Base-by-base conservation (phyloP, 2,888 invertebrate genomes). In the Monoplex corrugatus region DNA sequence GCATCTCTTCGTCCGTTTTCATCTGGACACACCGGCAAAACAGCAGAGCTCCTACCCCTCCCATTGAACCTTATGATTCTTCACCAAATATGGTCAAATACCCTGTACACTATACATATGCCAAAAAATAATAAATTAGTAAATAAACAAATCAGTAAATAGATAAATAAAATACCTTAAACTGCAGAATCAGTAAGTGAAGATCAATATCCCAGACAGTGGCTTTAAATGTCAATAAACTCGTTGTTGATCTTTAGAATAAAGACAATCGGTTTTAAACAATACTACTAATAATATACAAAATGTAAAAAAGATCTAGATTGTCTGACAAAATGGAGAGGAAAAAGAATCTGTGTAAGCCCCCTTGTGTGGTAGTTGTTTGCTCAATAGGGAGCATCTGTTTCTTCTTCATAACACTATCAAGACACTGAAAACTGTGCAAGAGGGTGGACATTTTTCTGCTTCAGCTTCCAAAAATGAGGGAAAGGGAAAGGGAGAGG, bases 331-430 rank as follows among this genome's bases (percentile, higher is more conserved):
- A 90, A 90, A 3, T 86, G 40, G 72, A 85, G 83, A 43, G 83
- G 82, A 63, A 40, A 40, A 68, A 83, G 83, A 28, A 10, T 43
- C 89, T 80, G 44, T 86, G 87, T 45, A 57, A 50, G 23, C 84
- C 45, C n/a, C 38, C 50, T 83, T 83, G 57, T 84, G 82, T 88
- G 84, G 82, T 87, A 82, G 45, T 32, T 82, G 93, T 92, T 92
- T 92, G 94, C 95, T 95, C 95, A 95, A 95, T 94, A 95, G 95
- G 95, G 94, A 95, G 94, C 93, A 93, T 88, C 92, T 57, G 57
- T 80, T 28, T 78, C 2, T 10, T 80, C 78, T 43, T 80, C 78
- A 40, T 23, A 28, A 23, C 40, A 80, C 28, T 28, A 32, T 57
- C 23, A 80, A 43, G 75, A 75, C 35, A 35, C 72, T 35, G 72